phyloP scores from a whole-genome alignment of 1,140 invertebrate species.

The Planococcus citri region DNA sequence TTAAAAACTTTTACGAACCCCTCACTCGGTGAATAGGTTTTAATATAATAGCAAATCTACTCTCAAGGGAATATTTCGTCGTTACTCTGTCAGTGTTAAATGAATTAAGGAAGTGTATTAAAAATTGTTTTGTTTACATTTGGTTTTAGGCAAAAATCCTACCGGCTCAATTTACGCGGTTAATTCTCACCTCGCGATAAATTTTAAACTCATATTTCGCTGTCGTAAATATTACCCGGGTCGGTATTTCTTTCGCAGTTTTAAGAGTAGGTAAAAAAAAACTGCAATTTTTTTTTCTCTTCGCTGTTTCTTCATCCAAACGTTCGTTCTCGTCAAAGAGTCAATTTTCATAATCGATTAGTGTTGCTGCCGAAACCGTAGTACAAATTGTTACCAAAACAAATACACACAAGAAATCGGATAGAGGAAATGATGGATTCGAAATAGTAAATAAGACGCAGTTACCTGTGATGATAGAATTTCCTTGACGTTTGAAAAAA shows the following conservation, averaged over 20 bases:
- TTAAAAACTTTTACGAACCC: neutral
- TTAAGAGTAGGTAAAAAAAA: no score
- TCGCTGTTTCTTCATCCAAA: no score
- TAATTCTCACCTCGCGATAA: neutral
- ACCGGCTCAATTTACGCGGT: neutral
- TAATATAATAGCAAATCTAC: neutral
- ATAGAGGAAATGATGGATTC: neutral
- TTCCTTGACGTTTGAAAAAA: neutral
- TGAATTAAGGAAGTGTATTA: neutral
- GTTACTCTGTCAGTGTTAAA: neutral
- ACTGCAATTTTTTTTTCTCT: no score
- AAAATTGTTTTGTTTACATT: constrained; percentile 8
- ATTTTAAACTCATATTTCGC: no score
- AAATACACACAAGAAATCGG: no score
- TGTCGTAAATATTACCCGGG: no score
- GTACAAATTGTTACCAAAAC: no score
- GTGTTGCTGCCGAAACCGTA: no score
- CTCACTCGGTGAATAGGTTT: neutral
- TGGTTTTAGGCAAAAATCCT: neutral
- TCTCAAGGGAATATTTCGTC: neutral
- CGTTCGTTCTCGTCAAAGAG: no score
- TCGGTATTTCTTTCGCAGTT: no score
- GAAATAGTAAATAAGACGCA: neutral
- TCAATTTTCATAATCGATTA: no score
- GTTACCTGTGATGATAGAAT: constrained; percentile 3